phyloP scores from a whole-genome alignment of 2,888 invertebrate species.

The Lepidonotus clava region DNA sequence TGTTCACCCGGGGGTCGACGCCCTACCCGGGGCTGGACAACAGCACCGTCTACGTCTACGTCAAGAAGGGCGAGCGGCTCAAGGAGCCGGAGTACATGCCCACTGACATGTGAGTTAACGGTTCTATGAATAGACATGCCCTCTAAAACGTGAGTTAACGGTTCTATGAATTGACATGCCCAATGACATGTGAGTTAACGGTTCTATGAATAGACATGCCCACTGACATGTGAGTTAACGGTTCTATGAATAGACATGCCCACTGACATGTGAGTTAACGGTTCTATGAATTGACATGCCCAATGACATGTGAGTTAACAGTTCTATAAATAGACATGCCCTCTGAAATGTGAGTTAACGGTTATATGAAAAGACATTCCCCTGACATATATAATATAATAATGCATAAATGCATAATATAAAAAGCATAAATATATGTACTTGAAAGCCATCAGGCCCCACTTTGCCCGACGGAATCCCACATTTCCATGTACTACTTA shows the following conservation, averaged over 20 bases:
- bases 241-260: neutral
- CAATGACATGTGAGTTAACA: no score
- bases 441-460: no score
- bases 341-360: slow-evolving; percentile 66
- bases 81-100: slow-evolving; percentile 73
- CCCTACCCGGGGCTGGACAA: slow-evolving; percentile 79
- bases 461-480: no score
- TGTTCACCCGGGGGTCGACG: slow-evolving; percentile 78
- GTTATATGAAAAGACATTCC: neutral
- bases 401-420: neutral
- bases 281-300: no score
- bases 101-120: slow-evolving; percentile 66
- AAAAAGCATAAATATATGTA: neutral
- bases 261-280: no score
- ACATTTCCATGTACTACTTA: no score
- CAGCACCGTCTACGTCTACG: slow-evolving; percentile 73
- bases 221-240: slow-evolving; percentile 66
- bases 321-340: slow-evolving; percentile 57
- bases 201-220: slow-evolving; percentile 57
- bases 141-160: no score
- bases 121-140: neutral
- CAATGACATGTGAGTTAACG: no score
- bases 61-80: slow-evolving; percentile 77
- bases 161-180: no score
- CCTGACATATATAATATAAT: neutral